Evolutionary conservation across 2,113 vertebrate genomes (phyloP).

Genomic region (Pavo muticus): DNA sequence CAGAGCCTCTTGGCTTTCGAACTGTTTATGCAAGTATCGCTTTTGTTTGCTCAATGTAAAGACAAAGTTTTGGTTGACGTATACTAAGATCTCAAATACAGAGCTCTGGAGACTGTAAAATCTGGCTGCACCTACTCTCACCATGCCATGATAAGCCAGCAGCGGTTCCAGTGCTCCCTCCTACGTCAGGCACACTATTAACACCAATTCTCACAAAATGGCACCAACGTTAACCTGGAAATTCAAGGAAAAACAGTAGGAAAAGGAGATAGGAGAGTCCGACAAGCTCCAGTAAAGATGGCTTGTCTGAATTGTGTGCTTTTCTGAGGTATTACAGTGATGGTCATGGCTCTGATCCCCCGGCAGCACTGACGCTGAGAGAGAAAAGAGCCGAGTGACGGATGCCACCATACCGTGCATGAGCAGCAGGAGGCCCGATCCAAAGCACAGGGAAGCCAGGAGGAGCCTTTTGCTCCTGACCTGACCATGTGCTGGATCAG

Average conservation of each 20-base stretch:
- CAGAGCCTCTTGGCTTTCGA: conserved; percentile 19
- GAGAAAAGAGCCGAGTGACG: rapidly evolving
- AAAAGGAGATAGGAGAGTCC: not conserved
- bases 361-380: not conserved
- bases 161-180: not conserved
- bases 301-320: not conserved
- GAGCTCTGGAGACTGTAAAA: not conserved
- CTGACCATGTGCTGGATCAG: not conserved
- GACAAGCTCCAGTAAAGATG: not conserved
- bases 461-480: not conserved
- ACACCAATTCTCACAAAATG: not conserved
- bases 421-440: not conserved
- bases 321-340: not conserved
- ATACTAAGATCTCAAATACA: not conserved
- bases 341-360: not conserved
- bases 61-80: not conserved
- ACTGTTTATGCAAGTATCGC: not conserved
- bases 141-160: not conserved
- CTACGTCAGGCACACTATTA: not conserved
- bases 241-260: not conserved
- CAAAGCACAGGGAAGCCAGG: not conserved
- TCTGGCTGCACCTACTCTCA: not conserved
- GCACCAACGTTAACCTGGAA: not conserved
- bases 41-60: conserved; percentile 10
- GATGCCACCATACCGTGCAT: not conserved